Percentiles rank a stretch among this genome's conserved stretches.
These are phyloP conservation scores for Paguma larvata DNA, from an alignment of 2,797 vertebrate species.

Conservation along the genomic window DNA sequence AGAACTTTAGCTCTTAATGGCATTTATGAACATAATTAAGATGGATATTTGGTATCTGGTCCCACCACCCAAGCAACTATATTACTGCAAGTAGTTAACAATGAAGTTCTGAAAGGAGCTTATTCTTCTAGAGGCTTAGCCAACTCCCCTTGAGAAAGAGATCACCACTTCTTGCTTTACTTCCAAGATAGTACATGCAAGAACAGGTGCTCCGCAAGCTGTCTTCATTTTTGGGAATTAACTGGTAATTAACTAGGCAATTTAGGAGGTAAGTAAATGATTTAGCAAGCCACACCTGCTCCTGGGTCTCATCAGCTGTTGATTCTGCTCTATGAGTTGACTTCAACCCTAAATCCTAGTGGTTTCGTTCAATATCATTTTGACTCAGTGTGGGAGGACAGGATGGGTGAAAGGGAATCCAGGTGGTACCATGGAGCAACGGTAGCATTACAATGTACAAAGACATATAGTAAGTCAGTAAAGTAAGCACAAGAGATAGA, in stretches of 20 bases:
- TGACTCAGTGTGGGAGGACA: constrained; percentile 53
- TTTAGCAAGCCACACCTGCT: constrained; percentile 50
- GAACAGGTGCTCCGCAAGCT: constrained; percentile 47
- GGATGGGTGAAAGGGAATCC: constrained; percentile 60
- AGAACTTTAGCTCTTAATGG: constrained; percentile 53
- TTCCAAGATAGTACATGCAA: constrained; percentile 36
- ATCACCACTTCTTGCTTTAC: constrained; percentile 61
- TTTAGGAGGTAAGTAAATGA: constrained; percentile 28
- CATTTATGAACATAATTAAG: constrained; percentile 56
- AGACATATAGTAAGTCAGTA: constrained; percentile 60
- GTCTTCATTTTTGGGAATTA: constrained; percentile 58
- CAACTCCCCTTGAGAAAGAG: constrained; percentile 40
- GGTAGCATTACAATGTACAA: constrained; percentile 50
- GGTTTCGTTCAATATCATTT: constrained; percentile 59
- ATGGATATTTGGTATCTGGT: constrained; percentile 61
- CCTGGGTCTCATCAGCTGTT: background rate
- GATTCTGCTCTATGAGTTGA: constrained; percentile 32
- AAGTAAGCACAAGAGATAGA: constrained; percentile 70
- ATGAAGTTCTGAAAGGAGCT: constrained; percentile 52
- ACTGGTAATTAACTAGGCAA: constrained; percentile 58
- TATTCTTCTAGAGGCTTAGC: constrained; percentile 49
- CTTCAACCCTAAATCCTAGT: constrained; percentile 12
- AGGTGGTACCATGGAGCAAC: constrained; percentile 60
- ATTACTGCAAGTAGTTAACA: constrained; percentile 59
- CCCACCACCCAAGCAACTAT: constrained; percentile 27